Conservation (phyloP, 2,797 vertebrate genomes). For the Euthynnus affinis region DNA sequence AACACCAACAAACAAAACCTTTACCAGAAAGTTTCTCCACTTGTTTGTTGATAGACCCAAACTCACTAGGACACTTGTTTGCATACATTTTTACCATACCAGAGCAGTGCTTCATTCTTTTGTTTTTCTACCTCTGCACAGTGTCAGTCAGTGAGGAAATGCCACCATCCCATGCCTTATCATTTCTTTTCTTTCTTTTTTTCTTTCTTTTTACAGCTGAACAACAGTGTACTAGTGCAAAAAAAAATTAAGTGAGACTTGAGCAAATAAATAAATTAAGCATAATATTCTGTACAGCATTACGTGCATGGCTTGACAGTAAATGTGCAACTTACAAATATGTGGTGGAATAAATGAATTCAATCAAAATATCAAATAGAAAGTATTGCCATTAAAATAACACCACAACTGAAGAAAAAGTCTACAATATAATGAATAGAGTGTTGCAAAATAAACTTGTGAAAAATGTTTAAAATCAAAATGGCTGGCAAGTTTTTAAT, state of each 20-base stretch:
- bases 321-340: neutral
- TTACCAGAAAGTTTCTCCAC: too few species aligned
- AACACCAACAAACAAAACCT: too few species aligned
- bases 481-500: too few species aligned
- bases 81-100: neutral
- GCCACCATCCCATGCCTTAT: too few species aligned
- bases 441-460: neutral
- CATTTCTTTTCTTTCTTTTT: too few species aligned
- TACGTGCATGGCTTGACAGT: neutral
- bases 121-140: too few species aligned
- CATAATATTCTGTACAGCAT: neutral
- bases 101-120: too few species aligned
- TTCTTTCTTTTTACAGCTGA: neutral
- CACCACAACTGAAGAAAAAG: too few species aligned
- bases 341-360: neutral
- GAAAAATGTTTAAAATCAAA: too few species aligned
- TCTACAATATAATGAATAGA: neutral
- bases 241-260: neutral
- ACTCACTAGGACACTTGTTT: neutral
- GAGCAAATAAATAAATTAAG: constrained; percentile 9
- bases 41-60: neutral
- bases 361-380: neutral
- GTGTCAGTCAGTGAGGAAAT: too few species aligned
- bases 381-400: neutral
- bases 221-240: neutral